Percentiles rank a stretch among this genome's conserved stretches.
These are phyloP conservation scores for Drosophila meridionalis DNA, from an alignment of 2,888 invertebrate species.

Conservation along the genomic window DNA sequence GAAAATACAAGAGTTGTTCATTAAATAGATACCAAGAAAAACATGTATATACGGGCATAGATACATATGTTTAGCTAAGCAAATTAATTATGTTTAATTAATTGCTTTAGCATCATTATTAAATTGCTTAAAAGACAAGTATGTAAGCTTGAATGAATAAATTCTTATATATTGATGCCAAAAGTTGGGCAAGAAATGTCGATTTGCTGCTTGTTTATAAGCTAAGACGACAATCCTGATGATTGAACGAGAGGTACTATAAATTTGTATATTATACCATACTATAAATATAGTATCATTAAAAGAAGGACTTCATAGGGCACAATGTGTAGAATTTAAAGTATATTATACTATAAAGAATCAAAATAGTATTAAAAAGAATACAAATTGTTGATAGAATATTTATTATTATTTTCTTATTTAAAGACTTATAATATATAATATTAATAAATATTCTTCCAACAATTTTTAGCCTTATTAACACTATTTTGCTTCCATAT, in stretches of 20 bases:
- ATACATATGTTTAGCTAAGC: conserved; percentile 5
- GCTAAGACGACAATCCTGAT: neutral
- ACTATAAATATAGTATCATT: neutral
- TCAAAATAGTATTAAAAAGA: too few relatives aligned
- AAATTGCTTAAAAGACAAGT: neutral
- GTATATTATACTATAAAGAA: too few relatives aligned
- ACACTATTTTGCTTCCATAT: too few relatives aligned
- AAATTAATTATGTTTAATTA: conserved; percentile 7
- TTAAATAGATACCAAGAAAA: conserved; percentile 16
- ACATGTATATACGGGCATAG: neutral
- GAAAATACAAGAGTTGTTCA: conserved; percentile 24
- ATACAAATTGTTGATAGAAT: too few relatives aligned
- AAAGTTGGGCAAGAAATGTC: neutral
- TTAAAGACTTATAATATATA: too few relatives aligned
- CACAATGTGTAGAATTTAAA: too few relatives aligned
- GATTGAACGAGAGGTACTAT: neutral
- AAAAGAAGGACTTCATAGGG: too few relatives aligned
- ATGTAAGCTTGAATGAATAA: neutral
- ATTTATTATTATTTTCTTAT: too few relatives aligned
- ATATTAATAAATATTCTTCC: too few relatives aligned
- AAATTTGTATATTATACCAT: neutral
- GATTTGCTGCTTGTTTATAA: neutral
- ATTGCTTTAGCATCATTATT: neutral
- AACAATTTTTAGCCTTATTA: too few relatives aligned
- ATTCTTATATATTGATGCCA: neutral